Evolutionary conservation across 2,113 vertebrate genomes (phyloP).

Genomic region (Cinclus cinclus): DNA sequence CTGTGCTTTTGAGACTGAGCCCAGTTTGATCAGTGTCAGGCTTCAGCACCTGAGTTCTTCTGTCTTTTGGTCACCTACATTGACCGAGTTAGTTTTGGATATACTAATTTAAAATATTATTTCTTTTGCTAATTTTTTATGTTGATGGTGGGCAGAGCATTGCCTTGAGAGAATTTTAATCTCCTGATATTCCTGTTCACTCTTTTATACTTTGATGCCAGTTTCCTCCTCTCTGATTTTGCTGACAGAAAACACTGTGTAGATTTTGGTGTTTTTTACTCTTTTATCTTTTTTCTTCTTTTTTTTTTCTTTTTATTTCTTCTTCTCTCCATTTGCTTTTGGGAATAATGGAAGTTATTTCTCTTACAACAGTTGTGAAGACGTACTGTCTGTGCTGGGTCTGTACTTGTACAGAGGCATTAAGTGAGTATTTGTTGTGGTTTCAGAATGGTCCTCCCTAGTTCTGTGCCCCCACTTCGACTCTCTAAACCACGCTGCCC

Average conservation of each 20-base stretch:
- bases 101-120: no score
- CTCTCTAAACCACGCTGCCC: no score
- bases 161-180: accelerated
- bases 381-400: neutral
- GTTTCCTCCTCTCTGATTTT: neutral
- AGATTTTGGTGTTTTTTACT: neutral
- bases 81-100: no score
- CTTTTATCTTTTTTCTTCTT: neutral
- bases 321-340: neutral
- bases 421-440: neutral
- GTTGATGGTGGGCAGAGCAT: neutral
- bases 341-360: neutral
- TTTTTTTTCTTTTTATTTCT: neutral
- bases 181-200: neutral
- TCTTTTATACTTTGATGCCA: neutral
- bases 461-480: accelerated
- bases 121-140: neutral
- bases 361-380: neutral
- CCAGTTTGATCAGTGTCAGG: no score
- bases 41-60: no score
- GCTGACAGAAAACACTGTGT: neutral
- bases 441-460: neutral
- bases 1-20: no score
- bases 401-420: neutral
- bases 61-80: no score